These are phyloP conservation scores for Matsumyia berberina DNA, from an alignment of 2,888 invertebrate genomes.

Conservation along the genomic window DNA sequence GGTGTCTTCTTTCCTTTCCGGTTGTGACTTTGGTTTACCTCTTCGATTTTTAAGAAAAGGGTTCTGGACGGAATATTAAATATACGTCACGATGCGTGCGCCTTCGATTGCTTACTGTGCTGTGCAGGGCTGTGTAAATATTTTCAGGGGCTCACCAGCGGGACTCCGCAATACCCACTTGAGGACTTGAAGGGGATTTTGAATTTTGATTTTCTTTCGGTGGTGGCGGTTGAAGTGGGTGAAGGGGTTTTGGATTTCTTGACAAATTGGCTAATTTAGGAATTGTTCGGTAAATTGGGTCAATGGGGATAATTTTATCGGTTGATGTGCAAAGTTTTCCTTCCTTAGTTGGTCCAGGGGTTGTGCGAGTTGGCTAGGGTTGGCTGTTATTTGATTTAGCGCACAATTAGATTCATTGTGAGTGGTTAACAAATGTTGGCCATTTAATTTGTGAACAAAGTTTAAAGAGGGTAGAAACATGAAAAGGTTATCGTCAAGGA, in stretches of 20 bases:
- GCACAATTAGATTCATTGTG: background rate
- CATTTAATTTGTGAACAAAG: conserved; percentile 3
- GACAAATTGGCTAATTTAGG: conserved; percentile 38
- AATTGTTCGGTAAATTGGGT: conserved; percentile 30
- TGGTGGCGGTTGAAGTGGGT: background rate
- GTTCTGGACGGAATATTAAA: conserved; percentile 47
- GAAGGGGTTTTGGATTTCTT: conserved; percentile 4
- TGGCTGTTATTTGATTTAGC: conserved; percentile 17
- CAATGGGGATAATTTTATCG: conserved; percentile 28
- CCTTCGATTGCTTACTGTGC: background rate
- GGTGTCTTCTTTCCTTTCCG: conserved; percentile 10
- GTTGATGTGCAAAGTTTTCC: conserved; percentile 10
- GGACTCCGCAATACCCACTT: conserved; percentile 14
- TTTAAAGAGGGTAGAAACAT: background rate
- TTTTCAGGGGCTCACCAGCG: background rate
- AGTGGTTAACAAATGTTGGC: conserved; percentile 2
- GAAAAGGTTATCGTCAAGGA: background rate
- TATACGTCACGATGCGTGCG: conserved; percentile 11
- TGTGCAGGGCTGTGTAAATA: background rate
- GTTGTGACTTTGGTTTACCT: conserved; percentile 11
- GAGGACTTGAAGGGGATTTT: conserved; percentile 17
- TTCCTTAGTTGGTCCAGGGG: background rate
- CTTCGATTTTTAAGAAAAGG: conserved; percentile 31
- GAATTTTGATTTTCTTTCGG: conserved; percentile 23
- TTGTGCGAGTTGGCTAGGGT: background rate